Evolutionary conservation across 1,140 invertebrate genomes (phyloP), one percentile per base, ranked within the genome.

Genomic region (Bombus sylvicola): DNA sequence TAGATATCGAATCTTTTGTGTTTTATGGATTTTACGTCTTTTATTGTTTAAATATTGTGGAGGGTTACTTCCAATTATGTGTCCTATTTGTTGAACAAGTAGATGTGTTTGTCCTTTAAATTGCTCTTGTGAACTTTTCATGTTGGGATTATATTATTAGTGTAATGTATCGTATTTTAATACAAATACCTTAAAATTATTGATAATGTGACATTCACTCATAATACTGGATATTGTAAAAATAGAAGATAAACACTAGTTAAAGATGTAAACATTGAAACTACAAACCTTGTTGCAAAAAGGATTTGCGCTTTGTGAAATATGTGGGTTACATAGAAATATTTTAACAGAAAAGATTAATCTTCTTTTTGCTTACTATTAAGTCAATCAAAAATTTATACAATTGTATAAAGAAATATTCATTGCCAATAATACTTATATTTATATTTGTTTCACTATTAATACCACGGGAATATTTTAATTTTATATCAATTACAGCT

Each of bases 51-150:
- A 73, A 71, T 34, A 9, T 1, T 53, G 41, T 66, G 41, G 47
- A 79, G 31, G 53, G 22, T 39, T 84, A 71, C 43, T 84, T 59
- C 2, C 25, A 43, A 62, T 47, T 71, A 73, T 85, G 57, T 71
- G 25, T 47, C n/a, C 47, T 62, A 8, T 22, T n/a, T 72, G 8
- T 62, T 31, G 6, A 18, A 59, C 47, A 47, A 43, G n/a, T 78
- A 59, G n/a, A 37, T 53, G 25, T 5, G 9, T 47, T 57, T 22
- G 1, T 3, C 28, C 34, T 25, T 31, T 15, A 22, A 43, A 47
- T 10, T n/a, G 9, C 12, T 75, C 15, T 37, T 18, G 3, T 53
- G 10, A 22, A 47, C 10, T 76, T 83, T n/a, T 22, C 0, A 79
- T 28, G 8, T 53, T 68, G 37, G 1, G 25, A n/a, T 85, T 28